Evolutionary conservation across 1,140 invertebrate species (phyloP), one percentile per base, ranked within the genome.

Genomic region (Gryon sp.): DNA sequence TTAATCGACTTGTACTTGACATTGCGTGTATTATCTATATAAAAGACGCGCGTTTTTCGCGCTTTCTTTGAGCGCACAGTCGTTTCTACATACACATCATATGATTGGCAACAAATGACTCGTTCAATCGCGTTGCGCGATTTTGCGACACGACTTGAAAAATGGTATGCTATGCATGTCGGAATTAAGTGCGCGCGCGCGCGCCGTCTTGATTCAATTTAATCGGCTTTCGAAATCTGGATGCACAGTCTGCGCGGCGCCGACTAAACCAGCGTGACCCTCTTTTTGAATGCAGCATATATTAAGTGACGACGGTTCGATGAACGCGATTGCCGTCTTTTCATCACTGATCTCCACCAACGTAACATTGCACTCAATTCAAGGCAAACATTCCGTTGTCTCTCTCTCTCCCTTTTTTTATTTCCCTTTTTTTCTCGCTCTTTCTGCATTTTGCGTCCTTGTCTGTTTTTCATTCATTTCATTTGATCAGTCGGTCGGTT

Each of bases 161-260:
- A 74, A n/a, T n/a, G n/a, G n/a, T 60, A 40, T 59, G 38, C 45
- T 38, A 65, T 69, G 62, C 57, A 69, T 78, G 63, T 69, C 43
- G 50, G 63, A 68, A 78, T 78, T 46, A 34, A 59, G 32, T 52
- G 22, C 18, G 20, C 18, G 32, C 60, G 22, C 18, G 20, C 18
- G 46, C 75, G 55, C 30, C 69, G 40, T 74, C 76, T 62, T 78
- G 62, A 74, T 74, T 73, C 40, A 69, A 78, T 78, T 78, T 74
- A 69, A 78, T 79, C 77, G 72, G 40, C 77, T 63, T 74, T 78
- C 70, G 75, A 80, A 80, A 80, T 74, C 78, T 76, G 75, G 78
- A 80, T 78, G 70, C 77, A 60, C 63, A 78, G 78, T 72, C 75
- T 66, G 74, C 75, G 63, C 72, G 78, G 75, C 78, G 78, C 65